Base-by-base conservation (phyloP, 2,797 vertebrate species). In the Sebastiscus tertius region DNA sequence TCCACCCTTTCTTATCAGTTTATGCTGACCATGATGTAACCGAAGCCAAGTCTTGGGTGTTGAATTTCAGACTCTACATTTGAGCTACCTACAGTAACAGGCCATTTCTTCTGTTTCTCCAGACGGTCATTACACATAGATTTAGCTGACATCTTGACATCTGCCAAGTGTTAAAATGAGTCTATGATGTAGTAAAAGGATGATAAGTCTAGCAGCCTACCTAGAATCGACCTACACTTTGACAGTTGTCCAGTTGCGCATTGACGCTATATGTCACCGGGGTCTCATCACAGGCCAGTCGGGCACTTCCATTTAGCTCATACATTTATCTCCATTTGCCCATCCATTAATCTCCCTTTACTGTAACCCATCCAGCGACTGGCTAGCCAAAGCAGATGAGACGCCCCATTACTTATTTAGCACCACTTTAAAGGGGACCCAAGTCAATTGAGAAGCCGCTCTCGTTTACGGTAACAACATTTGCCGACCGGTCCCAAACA, bases 341-440 rank as follows among this genome's bases (percentile, higher is more conserved):
- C 80, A 66, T 88, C 92, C 90, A 92, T 92, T 92, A 90, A 88
- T 92, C 88, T 88, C 71, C 70, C 84, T 87, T 88, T 90, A 93
- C 91, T 92, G 93, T 93, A 93, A 93, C 87, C 87, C 89, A 90
- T 90, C 87, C 89, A 64, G 79, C 82, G 27, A 78, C 79, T 31
- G 82, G 83, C 81, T 77, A 74, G 88, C 86, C 89, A 82, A 85
- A 87, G 88, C 83, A 88, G 87, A 93, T 85, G 88, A 93, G 92
- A 92, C 81, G 79, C 81, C 89, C 88, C 89, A 93, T 95, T 93
- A 94, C 89, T 95, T 94, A 94, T 94, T 94, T 90, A 93, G 85
- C 76, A 91, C 81, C 91, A 93, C 91, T 94, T 94, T 93, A 88
- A 91, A 86, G 86, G 76, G 61, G 88, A 84, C 84, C 80, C 75